phyloP scores from a whole-genome alignment of 2,113 vertebrate species.

The Antechinus stuartii region DNA sequence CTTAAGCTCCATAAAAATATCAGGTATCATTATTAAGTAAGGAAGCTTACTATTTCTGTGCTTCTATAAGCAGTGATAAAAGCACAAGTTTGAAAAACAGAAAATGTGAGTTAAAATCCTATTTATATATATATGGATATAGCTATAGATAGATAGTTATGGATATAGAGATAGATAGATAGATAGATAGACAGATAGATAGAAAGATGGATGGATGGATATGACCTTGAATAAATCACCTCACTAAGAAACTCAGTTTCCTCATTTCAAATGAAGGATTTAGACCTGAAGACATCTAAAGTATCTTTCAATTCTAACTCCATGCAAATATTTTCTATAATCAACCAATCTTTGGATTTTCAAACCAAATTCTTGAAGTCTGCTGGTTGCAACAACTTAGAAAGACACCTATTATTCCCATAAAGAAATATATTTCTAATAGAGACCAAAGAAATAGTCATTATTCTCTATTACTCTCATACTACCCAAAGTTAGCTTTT shows the following conservation, averaged over 20 bases:
- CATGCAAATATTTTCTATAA: neutral
- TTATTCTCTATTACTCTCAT: neutral
- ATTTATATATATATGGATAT: no score
- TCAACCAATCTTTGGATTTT: neutral
- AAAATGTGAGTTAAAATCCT: neutral
- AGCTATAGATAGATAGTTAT: no score
- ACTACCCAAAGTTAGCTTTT: conserved; percentile 12
- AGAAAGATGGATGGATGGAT: no score
- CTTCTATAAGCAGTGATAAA: neutral
- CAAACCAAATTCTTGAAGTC: neutral
- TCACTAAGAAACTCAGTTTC: neutral
- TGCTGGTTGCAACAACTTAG: neutral
- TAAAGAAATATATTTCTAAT: conserved; percentile 10
- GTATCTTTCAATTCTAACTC: neutral
- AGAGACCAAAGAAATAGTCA: neutral
- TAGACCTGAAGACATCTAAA: neutral
- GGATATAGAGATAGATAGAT: no score
- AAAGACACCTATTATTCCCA: neutral
- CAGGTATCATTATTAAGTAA: neutral
- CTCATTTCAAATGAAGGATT: neutral
- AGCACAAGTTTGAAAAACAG: neutral
- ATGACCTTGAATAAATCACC: neutral
- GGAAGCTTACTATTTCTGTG: neutral
- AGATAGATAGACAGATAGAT: no score
- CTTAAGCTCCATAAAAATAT: no score